Conservation (phyloP, 2,888 invertebrate genomes). For the Prenolepis imparis region DNA sequence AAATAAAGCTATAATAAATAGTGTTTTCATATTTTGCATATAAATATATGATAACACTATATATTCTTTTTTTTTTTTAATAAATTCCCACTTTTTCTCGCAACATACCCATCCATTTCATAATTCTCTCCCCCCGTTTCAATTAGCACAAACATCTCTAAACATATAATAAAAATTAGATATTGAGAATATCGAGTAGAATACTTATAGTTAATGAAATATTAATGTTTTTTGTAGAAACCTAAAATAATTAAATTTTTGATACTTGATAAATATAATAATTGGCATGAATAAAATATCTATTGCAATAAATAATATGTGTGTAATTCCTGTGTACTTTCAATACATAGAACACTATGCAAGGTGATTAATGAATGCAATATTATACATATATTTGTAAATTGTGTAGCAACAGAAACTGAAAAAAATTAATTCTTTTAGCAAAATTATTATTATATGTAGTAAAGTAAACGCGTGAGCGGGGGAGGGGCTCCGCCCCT, state of each 20-base stretch:
- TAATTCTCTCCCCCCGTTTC: background rate
- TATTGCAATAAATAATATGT: background rate
- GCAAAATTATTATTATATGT: too few relatives aligned
- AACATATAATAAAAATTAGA: background rate
- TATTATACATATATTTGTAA: background rate
- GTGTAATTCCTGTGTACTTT: background rate
- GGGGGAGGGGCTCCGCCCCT: too few relatives aligned
- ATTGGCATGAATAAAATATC: background rate
- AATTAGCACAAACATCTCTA: background rate
- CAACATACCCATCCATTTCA: background rate
- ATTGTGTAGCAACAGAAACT: background rate
- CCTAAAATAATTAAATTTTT: background rate
- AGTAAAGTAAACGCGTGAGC: too few relatives aligned
- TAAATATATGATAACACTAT: background rate
- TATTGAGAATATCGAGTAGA: constrained; percentile 1
- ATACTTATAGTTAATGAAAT: background rate
- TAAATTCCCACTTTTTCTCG: background rate
- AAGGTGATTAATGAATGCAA: background rate
- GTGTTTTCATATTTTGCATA: background rate
- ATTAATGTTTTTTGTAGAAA: background rate
- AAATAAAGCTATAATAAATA: constrained; percentile 4
- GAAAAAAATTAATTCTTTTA: background rate
- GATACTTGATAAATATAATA: background rate
- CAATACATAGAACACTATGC: background rate
- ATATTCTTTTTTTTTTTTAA: background rate